Conservation (phyloP, 2,797 vertebrate genomes). For the Salarias fasciatus region DNA sequence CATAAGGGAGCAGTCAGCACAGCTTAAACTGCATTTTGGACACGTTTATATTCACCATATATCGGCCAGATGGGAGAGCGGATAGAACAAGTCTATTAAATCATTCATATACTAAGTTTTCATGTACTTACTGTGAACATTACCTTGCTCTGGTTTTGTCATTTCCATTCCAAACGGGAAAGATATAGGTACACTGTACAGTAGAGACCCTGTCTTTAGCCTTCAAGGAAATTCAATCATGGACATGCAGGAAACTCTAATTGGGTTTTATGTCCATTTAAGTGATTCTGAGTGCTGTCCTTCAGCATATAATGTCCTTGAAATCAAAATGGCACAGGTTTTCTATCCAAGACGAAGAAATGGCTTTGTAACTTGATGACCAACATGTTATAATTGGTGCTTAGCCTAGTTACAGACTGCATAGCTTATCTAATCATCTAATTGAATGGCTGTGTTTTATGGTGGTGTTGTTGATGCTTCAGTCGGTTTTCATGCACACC, state of each 20-base stretch:
- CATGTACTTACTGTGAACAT: constrained; percentile 22
- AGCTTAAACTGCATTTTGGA: constrained; percentile 43
- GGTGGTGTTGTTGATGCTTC: constrained; percentile 1
- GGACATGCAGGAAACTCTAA: constrained; percentile 69
- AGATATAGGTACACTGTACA: constrained; percentile 22
- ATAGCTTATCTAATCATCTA: constrained; percentile 32
- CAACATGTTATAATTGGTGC: constrained; percentile 61
- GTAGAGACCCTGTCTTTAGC: constrained; percentile 33
- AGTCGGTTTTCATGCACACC: constrained; percentile 6
- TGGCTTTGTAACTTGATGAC: constrained; percentile 66
- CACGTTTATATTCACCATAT: constrained; percentile 26
- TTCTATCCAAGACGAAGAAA: constrained; percentile 54
- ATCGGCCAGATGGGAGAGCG: constrained; percentile 11
- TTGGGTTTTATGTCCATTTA: constrained; percentile 70
- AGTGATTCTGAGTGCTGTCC: constrained; percentile 64
- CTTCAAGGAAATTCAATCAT: constrained; percentile 66
- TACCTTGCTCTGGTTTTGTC: constrained; percentile 8
- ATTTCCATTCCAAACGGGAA: constrained; percentile 26
- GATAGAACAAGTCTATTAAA: constrained; percentile 7
- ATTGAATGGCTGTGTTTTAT: constrained; percentile 30
- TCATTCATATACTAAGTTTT: background rate
- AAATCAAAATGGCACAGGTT: constrained; percentile 46
- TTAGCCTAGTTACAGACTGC: constrained; percentile 33
- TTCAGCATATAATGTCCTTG: constrained; percentile 64
- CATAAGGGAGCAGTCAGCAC: constrained; percentile 26